These are phyloP conservation scores for Thermophis baileyi DNA, from an alignment of 2,113 vertebrate species.

Conservation along the genomic window DNA sequence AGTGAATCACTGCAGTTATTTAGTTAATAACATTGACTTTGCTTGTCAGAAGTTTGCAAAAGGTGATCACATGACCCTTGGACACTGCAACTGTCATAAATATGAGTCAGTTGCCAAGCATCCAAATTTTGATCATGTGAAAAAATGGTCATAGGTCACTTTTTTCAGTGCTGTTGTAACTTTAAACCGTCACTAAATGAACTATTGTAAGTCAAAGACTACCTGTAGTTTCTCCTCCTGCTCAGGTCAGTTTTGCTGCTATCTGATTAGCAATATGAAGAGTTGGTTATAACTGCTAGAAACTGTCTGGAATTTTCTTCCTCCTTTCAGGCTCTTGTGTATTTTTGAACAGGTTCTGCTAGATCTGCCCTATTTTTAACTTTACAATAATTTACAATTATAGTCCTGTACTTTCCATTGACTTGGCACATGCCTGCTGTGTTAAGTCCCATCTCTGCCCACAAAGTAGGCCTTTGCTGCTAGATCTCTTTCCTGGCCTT, in stretches of 20 bases:
- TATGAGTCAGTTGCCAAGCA: no score
- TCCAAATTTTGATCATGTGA: no score
- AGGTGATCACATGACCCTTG: no score
- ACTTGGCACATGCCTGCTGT: constrained; percentile 40
- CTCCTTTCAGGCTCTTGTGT: constrained; percentile 30
- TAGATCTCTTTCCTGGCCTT: constrained; percentile 22
- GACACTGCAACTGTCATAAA: no score
- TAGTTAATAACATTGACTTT: no score
- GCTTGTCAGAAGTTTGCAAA: no score
- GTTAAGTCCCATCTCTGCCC: constrained; percentile 47
- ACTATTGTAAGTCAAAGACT: no score
- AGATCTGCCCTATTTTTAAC: constrained; percentile 49
- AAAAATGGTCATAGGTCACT: no score
- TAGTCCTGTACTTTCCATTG: constrained; percentile 63
- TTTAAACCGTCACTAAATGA: no score
- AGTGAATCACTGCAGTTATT: no score
- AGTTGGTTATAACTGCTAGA: constrained; percentile 15
- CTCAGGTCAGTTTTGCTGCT: constrained; percentile 7
- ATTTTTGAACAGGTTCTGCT: constrained; percentile 35
- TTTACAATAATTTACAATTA: constrained; percentile 65
- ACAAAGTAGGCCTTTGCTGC: constrained; percentile 53
- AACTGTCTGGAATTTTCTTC: constrained; percentile 17
- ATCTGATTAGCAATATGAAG: constrained; percentile 6
- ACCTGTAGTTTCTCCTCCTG: background rate
- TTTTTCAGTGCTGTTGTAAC: no score